Evolutionary conservation across 2,797 vertebrate genomes (phyloP).

Genomic region (Sebastes elongatus): DNA sequence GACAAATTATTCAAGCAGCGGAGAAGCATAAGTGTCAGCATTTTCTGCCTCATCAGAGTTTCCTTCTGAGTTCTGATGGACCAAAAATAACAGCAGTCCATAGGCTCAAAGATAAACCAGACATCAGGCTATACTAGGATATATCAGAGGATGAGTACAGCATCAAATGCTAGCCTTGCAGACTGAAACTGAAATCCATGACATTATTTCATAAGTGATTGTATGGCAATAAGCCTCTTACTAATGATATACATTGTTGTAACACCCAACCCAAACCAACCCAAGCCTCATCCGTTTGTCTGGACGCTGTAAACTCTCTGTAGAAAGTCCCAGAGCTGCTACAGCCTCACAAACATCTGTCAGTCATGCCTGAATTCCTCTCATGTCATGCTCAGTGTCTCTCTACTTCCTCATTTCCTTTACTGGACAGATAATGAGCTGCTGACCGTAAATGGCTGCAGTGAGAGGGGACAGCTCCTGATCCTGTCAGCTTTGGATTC

Average conservation of each 20-base stretch:
- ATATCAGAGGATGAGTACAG: background rate
- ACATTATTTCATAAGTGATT: no score
- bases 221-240: no score
- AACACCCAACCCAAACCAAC: no score
- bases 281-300: background rate
- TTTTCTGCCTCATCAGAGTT: slow-evolving; percentile 12
- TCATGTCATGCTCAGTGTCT: background rate
- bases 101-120: background rate
- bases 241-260: no score
- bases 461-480: background rate
- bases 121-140: background rate
- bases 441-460: slow-evolving; percentile 2
- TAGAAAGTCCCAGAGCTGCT: background rate
- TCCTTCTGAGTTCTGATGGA: background rate
- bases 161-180: no score
- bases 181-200: no score
- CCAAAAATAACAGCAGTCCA: background rate
- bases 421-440: background rate
- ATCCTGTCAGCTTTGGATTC: background rate
- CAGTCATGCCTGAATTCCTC: background rate
- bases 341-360: background rate
- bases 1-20: slow-evolving; percentile 4
- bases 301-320: background rate
- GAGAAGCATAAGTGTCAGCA: background rate
- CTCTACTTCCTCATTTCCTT: background rate